Base-by-base conservation (phyloP, 1,140 invertebrate species). In the Sycophaga agraensis region DNA sequence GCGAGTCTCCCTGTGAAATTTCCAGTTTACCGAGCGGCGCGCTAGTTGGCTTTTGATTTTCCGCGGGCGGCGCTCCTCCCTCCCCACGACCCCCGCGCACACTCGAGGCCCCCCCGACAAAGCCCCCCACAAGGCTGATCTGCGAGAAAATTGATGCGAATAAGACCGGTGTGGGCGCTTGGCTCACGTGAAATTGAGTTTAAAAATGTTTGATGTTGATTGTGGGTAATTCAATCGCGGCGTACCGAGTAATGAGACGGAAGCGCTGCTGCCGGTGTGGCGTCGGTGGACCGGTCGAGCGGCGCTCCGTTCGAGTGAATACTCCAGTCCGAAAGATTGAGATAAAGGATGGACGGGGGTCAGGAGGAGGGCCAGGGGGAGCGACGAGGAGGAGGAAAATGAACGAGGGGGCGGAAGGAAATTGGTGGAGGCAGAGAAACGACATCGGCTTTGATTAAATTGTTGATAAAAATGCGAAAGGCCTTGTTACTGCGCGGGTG, bases 201-300 rank as follows among this genome's bases (percentile, higher is more conserved):
- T 68, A 72, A 75, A 75, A 73, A 73, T 73, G 69, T 75, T 76
- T 74, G 68, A 76, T 73, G 69, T 75, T 70, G 71, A 76, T 77
- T 73, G 66, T 71, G 69, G 69, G 69, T 74, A 75, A 77, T 75
- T 76, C 66, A 71, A 75, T 76, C 66, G 72, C 66, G 71, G 69
- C 35, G 65, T 67, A 66, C 66, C 61, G 64, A 69, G 73, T 74
- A 76, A 75, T 77, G 73, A 77, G 71, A 74, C 70, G 70, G 69
- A 77, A 76, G 66, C 66, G 68, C 68, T 61, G 64, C 60, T 57
- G 68, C 68, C 67, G 66, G 58, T 61, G 68, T 66, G n/a, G n/a
- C n/a, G n/a, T n/a, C n/a, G n/a, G n/a, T n/a, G n/a, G n/a, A n/a
- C n/a, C n/a, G n/a, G n/a, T n/a, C n/a, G n/a, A n/a, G n/a, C n/a